Percentiles rank a stretch among this genome's conserved stretches.
Evolutionary conservation across 2,797 vertebrate genomes (phyloP).

Genomic region (Lithobates sylvaticus): DNA sequence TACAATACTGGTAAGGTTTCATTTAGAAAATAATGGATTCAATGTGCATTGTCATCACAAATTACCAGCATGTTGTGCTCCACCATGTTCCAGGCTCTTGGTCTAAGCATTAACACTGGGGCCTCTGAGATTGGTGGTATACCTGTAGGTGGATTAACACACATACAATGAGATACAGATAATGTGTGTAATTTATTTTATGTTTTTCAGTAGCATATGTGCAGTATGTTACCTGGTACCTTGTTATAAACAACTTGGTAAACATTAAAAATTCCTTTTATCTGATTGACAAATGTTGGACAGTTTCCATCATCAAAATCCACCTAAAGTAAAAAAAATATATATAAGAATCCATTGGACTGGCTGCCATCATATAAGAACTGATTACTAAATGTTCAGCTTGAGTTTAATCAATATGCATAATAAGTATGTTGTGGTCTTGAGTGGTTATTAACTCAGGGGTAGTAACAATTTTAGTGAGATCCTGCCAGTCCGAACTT

Average conservation of each 20-base stretch:
- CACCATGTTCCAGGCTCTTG: conserved; percentile 85
- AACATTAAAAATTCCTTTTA: conserved; percentile 81
- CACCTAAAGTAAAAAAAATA: conserved; percentile 68
- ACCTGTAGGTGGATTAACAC: conserved; percentile 14
- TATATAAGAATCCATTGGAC: not conserved
- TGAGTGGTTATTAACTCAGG: too few species aligned
- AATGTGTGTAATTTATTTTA: not conserved
- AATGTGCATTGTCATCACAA: not conserved
- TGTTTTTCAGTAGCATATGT: not conserved
- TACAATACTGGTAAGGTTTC: not conserved
- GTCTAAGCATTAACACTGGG: conserved; percentile 83
- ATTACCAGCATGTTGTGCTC: conserved; percentile 82
- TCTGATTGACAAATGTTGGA: conserved; percentile 81
- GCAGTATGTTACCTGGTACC: conserved; percentile 71
- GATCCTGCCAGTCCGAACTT: too few species aligned
- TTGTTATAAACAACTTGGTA: conserved; percentile 73
- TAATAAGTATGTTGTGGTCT: too few species aligned
- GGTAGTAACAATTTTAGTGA: too few species aligned
- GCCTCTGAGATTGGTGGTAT: conserved; percentile 74
- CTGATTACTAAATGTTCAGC: too few species aligned
- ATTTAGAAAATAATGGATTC: not conserved
- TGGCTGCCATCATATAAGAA: too few species aligned
- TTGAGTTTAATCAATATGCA: too few species aligned
- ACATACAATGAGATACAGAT: not conserved
- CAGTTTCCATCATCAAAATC: conserved; percentile 87